Evolutionary conservation across 2,113 vertebrate species (phyloP).

Genomic region (Cyanocitta stelleri): DNA sequence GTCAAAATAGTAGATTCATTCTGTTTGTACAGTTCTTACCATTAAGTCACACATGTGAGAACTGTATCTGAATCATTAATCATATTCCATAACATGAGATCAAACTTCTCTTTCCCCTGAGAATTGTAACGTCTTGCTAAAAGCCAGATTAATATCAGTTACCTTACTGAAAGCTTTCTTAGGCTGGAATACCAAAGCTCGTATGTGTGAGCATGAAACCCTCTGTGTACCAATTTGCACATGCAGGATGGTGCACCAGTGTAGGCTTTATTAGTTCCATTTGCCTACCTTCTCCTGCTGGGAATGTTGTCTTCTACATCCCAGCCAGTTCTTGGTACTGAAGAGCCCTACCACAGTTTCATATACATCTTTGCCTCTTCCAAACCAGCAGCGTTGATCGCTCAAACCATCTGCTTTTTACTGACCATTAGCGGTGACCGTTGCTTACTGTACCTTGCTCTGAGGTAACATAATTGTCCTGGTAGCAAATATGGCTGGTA

Average conservation of each 20-base stretch:
- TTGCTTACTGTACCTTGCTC: background rate
- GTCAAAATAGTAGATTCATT: background rate
- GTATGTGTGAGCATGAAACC: background rate
- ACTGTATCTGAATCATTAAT: background rate
- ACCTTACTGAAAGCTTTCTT: background rate
- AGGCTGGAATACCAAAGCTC: background rate
- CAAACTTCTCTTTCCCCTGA: background rate
- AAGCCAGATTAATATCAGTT: background rate
- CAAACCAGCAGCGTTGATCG: fast-evolving
- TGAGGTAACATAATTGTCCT: background rate
- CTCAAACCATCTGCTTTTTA: background rate
- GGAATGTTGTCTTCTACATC: background rate
- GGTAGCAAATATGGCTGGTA: background rate
- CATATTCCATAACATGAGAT: background rate
- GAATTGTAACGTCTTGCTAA: background rate
- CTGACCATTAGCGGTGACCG: background rate
- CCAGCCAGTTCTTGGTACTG: background rate
- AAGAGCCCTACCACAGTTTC: background rate
- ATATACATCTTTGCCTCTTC: background rate
- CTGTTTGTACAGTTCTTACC: background rate
- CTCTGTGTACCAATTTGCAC: fast-evolving
- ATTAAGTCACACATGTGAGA: background rate
- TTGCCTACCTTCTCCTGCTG: background rate
- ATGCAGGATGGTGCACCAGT: background rate
- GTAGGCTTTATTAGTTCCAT: background rate